A percentile compares a stretch with the other conserved stretches of the same genome.
Conservation (phyloP, 2,797 vertebrate genomes). For the Muscicapa striata region DNA sequence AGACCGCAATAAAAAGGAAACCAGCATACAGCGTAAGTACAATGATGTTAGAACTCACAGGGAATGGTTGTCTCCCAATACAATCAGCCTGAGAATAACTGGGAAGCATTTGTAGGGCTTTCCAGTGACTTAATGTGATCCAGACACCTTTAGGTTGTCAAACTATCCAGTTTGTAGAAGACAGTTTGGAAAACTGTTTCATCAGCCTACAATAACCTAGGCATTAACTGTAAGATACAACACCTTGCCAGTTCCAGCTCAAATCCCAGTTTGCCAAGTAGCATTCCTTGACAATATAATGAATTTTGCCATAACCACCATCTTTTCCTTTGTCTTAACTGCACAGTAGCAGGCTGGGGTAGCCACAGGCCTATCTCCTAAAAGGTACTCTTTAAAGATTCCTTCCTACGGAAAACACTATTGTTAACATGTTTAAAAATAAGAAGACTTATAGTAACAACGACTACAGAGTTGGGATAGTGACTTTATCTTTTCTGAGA, state of each 20-base stretch:
- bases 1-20: background rate
- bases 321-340: background rate
- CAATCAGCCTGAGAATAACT: background rate
- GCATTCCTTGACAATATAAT: background rate
- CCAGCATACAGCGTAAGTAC: background rate
- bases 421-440: background rate
- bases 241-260: background rate
- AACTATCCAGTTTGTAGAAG: background rate
- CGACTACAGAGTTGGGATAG: background rate
- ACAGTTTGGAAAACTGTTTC: background rate
- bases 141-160: background rate
- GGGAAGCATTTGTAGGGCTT: background rate
- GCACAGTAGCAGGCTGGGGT: background rate
- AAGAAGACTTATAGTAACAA: background rate
- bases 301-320: background rate
- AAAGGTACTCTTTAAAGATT: background rate
- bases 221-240: background rate
- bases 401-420: background rate
- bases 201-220: background rate
- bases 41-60: background rate
- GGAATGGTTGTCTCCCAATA: background rate
- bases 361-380: background rate
- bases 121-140: background rate
- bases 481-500: background rate
- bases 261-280: background rate